A percentile compares a stretch with the other conserved stretches of the same genome.
These are phyloP conservation scores for Nycteola revayana DNA, from an alignment of 2,888 invertebrate genomes.

Conservation along the genomic window DNA sequence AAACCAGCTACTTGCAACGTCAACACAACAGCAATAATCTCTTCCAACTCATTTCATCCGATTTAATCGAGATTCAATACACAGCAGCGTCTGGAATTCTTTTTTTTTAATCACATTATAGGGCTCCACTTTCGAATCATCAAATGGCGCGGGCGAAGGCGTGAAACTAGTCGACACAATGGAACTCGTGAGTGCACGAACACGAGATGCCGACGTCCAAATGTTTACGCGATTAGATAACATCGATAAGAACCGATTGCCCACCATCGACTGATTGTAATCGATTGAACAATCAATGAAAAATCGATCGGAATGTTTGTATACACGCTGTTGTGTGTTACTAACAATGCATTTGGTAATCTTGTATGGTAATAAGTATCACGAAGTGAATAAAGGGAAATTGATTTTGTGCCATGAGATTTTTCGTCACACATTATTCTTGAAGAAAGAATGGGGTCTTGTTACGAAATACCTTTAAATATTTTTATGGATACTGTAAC, in stretches of 20 bases:
- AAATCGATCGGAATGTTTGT: constrained; percentile 30
- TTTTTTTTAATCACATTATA: constrained; percentile 53
- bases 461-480: no score
- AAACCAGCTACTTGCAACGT: no score
- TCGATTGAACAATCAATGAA: constrained; percentile 35
- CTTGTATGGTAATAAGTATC: background rate
- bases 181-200: constrained; percentile 49
- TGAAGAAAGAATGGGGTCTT: no score
- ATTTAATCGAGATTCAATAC: constrained; percentile 38
- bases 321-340: constrained; percentile 12
- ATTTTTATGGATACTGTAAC: no score
- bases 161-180: constrained; percentile 64
- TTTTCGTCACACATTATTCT: no score
- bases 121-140: constrained; percentile 49
- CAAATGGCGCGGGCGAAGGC: constrained; percentile 42
- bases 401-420: no score
- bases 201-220: constrained; percentile 48
- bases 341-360: constrained; percentile 3
- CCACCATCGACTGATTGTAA: constrained; percentile 47
- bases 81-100: constrained; percentile 40
- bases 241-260: constrained; percentile 52
- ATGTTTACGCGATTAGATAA: constrained; percentile 69
- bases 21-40: no score
- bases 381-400: no score
- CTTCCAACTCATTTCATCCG: constrained; percentile 11